Conservation (phyloP, 2,888 invertebrate genomes). For the Drosophila sordidapex region DNA sequence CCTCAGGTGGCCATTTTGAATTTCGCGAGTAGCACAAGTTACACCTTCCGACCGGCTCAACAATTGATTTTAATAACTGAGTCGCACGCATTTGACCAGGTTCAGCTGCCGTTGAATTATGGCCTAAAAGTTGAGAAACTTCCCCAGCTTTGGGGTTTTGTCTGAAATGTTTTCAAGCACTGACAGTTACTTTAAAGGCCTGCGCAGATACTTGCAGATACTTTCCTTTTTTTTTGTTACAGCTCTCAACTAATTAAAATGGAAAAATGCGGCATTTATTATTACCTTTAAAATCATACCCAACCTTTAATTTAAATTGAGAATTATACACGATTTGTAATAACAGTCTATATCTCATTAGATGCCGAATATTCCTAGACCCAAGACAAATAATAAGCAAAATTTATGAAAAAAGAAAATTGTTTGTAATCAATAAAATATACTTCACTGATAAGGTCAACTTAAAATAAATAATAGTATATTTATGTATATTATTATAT, state of each 20-base stretch:
- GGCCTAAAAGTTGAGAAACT: slow-evolving; percentile 1
- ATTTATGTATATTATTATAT: neutral
- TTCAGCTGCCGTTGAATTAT: slow-evolving; percentile 15
- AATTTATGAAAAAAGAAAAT: neutral
- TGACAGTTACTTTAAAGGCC: slow-evolving; percentile 5
- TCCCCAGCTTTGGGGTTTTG: neutral
- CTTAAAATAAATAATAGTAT: neutral
- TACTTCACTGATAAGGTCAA: neutral
- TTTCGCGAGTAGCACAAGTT: slow-evolving; percentile 37
- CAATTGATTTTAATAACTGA: slow-evolving; percentile 63
- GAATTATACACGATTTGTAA: no score
- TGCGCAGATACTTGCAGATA: neutral
- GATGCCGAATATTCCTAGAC: neutral
- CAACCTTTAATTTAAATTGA: neutral
- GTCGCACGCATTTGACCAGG: slow-evolving; percentile 31
- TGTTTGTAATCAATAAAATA: neutral
- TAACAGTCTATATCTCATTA: neutral
- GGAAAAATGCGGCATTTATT: neutral
- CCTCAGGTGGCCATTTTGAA: slow-evolving; percentile 70
- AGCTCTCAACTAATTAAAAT: slow-evolving; percentile 1
- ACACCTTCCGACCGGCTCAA: slow-evolving; percentile 44
- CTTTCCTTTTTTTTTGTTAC: neutral
- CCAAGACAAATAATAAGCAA: neutral
- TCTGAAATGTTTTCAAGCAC: neutral
- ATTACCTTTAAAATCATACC: neutral